Evolutionary conservation across 1,140 invertebrate genomes (phyloP), one percentile per base, ranked within the genome.

Genomic region (Melitaea cinxia): DNA sequence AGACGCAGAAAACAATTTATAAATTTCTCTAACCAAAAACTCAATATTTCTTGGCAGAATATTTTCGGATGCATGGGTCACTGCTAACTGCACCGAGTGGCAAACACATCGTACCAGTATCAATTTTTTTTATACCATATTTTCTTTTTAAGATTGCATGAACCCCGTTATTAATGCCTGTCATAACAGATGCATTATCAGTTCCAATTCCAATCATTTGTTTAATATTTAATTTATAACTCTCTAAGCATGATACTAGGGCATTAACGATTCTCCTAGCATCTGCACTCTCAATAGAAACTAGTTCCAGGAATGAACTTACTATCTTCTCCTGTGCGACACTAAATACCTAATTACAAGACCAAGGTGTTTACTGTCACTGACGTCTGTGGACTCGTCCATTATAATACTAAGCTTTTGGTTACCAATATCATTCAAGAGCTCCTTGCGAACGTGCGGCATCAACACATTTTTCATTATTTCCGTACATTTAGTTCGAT

Each of bases 351-450:
- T 3, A 4, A 28, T 28, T 4, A 28, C 7, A 4, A 70, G 33
- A n/a, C 68, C 68, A 9, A 65, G 24, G 5, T 30, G 49, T 47
- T 70, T 65, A 4, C 24, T 21, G 0, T 57, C 28, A 30, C 62
- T 65, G 17, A 70, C 12, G 50, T 71, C 26, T 7, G 26, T 28
- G 26, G 26, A 28, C 7, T 28, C 26, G 7, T 28, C 26, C 7
- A 28, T n/a, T n/a, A n/a, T n/a, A 7, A 66, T 2, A 50, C 69
- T 67, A 23, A 60, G 67, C 21, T 64, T 63, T 52, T 67, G 59
- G 26, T 21, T 10, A 7, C 69, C 69, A 28, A 67, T 67, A 30
- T 72, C 64, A 14, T 65, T 15, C 7, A 42, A 10, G 4, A 39
- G 14, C 14, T 39, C 37, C 17, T 39, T 14, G 6, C 14, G 3